Conservation (phyloP, 2,797 vertebrate species). For the Tinamus major region DNA sequence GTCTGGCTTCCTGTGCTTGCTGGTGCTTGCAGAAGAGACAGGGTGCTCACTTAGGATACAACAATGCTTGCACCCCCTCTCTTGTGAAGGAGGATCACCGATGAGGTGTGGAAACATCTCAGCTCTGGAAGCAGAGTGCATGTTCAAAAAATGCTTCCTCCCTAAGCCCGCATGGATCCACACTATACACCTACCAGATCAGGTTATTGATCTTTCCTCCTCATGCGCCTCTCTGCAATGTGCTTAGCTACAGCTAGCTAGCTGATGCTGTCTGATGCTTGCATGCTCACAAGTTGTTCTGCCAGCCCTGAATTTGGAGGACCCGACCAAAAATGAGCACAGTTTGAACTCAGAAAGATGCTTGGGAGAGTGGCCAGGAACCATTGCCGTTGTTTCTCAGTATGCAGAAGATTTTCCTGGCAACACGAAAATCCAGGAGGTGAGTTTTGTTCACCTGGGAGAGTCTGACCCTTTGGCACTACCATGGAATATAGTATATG, state of each 20-base stretch:
- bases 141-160: not conserved
- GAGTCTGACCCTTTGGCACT: not conserved
- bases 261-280: not conserved
- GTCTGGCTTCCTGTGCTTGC: not conserved
- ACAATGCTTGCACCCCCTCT: not conserved
- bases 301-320: not conserved
- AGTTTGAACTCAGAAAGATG: not conserved
- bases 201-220: not conserved
- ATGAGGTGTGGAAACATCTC: not conserved
- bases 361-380: not conserved
- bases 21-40: not conserved
- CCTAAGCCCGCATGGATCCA: not conserved
- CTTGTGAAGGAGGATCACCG: not conserved
- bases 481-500: not conserved
- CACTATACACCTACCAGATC: not conserved
- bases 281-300: not conserved
- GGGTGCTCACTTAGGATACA: not conserved
- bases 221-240: not conserved
- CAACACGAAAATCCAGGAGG: not conserved
- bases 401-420: not conserved
- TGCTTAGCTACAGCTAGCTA: not conserved
- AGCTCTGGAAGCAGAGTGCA: not conserved
- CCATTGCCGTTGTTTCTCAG: not conserved
- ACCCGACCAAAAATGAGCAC: not conserved
- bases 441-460: not conserved